Percentiles rank a stretch among this genome's conserved stretches.
These are phyloP conservation scores for Pandemis corylana DNA, from an alignment of 2,888 invertebrate species.

Conservation along the genomic window DNA sequence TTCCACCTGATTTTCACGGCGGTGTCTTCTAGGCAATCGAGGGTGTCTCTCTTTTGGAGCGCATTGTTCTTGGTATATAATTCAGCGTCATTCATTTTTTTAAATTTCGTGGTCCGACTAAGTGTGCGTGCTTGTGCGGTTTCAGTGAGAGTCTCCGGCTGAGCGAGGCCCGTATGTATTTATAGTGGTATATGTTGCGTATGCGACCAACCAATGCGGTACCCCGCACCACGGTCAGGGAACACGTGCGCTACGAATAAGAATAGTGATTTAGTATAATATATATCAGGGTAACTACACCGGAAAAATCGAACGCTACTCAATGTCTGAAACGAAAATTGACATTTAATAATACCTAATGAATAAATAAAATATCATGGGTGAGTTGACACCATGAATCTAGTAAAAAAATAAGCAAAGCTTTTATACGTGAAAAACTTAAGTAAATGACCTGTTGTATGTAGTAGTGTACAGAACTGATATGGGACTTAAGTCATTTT, in stretches of 20 bases:
- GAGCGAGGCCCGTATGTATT: slow-evolving; percentile 68
- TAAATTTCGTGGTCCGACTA: slow-evolving; percentile 47
- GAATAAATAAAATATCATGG: no score
- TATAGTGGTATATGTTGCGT: slow-evolving; percentile 59
- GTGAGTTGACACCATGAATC: no score
- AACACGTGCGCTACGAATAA: background rate
- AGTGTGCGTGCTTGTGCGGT: slow-evolving; percentile 69
- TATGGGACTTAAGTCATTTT: no score
- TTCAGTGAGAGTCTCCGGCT: slow-evolving; percentile 67
- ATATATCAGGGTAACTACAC: background rate
- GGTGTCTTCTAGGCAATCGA: slow-evolving; percentile 87
- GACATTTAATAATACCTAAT: no score
- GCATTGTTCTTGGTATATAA: slow-evolving; percentile 88
- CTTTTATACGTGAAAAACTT: no score
- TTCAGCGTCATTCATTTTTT: slow-evolving; percentile 86
- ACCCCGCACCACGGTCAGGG: slow-evolving; percentile 10
- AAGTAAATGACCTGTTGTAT: no score
- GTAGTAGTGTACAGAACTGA: no score
- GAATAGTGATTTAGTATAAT: background rate
- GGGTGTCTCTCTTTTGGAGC: slow-evolving; percentile 86
- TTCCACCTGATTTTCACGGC: slow-evolving; percentile 84
- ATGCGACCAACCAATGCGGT: background rate
- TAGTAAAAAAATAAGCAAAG: no score
- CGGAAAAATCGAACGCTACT: background rate
- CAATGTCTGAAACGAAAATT: background rate